Evolutionary conservation across 2,113 vertebrate species (phyloP).

Genomic region (Grammomys surdaster): DNA sequence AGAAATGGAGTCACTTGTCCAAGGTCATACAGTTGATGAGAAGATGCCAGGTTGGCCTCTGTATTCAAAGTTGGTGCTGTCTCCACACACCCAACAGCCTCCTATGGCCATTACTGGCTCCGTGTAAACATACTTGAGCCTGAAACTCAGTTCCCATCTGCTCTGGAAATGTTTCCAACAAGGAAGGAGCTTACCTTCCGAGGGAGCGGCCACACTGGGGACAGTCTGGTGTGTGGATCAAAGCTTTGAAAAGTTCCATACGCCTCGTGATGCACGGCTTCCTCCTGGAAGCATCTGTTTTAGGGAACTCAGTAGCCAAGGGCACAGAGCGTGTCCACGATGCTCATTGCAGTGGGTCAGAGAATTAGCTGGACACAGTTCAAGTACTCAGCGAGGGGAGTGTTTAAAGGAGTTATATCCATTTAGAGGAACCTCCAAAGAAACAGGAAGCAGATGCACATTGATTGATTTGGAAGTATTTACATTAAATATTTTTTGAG

Average conservation of each 20-base stretch:
- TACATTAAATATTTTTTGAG: not conserved
- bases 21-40: not conserved
- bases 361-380: not conserved
- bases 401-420: not conserved
- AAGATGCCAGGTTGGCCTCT: not conserved
- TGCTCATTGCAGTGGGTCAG: not conserved
- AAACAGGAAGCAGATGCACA: not conserved
- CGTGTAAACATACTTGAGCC: not conserved
- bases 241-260: not conserved
- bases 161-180: not conserved
- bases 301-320: not conserved
- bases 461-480: not conserved
- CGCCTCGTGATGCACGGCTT: not conserved
- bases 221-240: accelerated
- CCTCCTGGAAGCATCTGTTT: not conserved
- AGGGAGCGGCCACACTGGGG: not conserved
- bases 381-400: not conserved
- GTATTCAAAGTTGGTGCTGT: not conserved
- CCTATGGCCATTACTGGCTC: not conserved
- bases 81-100: accelerated
- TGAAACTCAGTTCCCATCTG: not conserved
- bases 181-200: not conserved
- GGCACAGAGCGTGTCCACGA: accelerated
- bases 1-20: not conserved
- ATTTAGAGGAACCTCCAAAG: not conserved